These are phyloP conservation scores for Enteromius afrohamiltoni DNA, from an alignment of 2,797 vertebrate genomes.

Conservation along the genomic window DNA sequence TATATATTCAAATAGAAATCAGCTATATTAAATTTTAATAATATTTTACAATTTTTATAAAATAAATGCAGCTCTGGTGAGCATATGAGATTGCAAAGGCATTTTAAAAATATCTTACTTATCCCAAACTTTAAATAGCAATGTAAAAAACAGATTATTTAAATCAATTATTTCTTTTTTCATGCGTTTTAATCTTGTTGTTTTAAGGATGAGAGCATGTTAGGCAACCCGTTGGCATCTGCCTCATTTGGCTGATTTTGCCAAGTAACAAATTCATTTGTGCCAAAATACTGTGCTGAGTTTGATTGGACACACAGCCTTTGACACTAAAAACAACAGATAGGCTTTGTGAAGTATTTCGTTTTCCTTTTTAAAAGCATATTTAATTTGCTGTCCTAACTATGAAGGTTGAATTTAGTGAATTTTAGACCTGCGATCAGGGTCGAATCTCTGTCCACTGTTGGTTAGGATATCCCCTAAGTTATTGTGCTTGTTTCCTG, in stretches of 20 bases:
- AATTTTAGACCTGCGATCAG: neutral
- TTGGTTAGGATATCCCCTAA: conserved; percentile 5
- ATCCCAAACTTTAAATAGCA: neutral
- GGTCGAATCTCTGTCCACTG: neutral
- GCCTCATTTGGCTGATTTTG: neutral
- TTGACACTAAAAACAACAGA: conserved; percentile 7
- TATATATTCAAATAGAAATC: neutral
- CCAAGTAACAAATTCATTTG: neutral
- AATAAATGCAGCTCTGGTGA: neutral
- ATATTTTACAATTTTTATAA: neutral
- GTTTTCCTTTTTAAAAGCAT: neutral
- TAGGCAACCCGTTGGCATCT: neutral
- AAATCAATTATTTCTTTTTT: no score
- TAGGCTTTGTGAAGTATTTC: neutral
- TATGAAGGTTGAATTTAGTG: neutral
- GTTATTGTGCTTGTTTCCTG: conserved; percentile 30
- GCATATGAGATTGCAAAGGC: neutral
- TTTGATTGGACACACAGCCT: neutral
- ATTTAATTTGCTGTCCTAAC: neutral
- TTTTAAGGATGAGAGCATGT: neutral
- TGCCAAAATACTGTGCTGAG: neutral
- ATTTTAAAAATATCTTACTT: neutral
- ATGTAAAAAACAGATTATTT: neutral
- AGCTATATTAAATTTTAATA: neutral
- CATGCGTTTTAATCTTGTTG: neutral